Evolutionary conservation across 2,797 vertebrate genomes (phyloP).

Genomic region (Alosa sapidissima): DNA sequence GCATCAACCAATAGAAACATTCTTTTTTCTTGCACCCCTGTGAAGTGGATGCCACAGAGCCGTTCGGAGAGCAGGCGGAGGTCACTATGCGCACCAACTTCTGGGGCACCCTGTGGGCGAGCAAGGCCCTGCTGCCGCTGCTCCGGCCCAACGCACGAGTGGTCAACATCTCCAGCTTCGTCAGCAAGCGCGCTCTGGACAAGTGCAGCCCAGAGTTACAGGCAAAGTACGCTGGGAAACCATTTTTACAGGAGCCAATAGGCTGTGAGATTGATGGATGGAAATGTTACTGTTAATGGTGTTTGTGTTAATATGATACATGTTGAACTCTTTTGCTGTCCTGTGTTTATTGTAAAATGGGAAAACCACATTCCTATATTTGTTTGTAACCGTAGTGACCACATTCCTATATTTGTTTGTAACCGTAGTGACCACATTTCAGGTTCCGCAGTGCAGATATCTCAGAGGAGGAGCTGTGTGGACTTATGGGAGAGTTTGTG

Average conservation of each 20-base stretch:
- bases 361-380: too few relatives aligned
- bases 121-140: conserved; percentile 54
- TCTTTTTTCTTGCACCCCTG: not conserved
- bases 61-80: conserved; percentile 63
- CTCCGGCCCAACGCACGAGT: conserved; percentile 55
- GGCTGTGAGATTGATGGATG: not conserved
- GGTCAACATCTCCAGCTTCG: conserved; percentile 59
- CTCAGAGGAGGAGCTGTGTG: conserved; percentile 55
- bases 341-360: not conserved
- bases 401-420: not conserved
- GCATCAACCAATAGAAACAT: too few relatives aligned
- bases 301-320: not conserved
- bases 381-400: too few relatives aligned
- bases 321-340: not conserved
- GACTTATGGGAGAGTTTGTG: conserved; percentile 59
- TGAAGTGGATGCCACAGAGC: conserved; percentile 51
- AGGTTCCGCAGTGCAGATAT: conserved; percentile 52
- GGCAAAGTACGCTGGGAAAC: conserved; percentile 48
- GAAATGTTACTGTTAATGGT: not conserved
- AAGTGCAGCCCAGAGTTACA: conserved; percentile 55
- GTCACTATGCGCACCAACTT: conserved; percentile 65
- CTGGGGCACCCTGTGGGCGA: conserved; percentile 57
- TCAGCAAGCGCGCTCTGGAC: conserved; percentile 54
- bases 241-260: not conserved
- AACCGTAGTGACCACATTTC: not conserved